phyloP scores from a whole-genome alignment of 2,888 invertebrate genomes.

The Hirudinaria manillensis region DNA sequence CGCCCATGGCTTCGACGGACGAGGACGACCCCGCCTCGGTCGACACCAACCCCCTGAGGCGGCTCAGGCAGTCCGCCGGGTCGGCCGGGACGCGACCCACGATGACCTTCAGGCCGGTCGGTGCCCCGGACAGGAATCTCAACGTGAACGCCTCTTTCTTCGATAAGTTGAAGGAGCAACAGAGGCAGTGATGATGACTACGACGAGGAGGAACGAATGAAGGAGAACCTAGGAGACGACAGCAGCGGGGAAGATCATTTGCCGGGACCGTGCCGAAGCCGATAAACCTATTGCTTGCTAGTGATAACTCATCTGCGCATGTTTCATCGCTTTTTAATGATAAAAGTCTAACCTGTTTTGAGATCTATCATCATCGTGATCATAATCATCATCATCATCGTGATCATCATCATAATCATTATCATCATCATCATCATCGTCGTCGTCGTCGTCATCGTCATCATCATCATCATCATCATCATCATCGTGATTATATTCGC shows the following conservation, averaged over 20 bases:
- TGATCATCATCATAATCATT: no score
- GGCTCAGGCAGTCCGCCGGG: slow-evolving; percentile 57
- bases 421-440: slow-evolving; percentile 32
- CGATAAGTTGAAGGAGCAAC: slow-evolving; percentile 38
- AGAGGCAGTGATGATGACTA: slow-evolving; percentile 13
- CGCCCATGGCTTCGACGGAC: slow-evolving; percentile 13
- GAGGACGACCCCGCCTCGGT: slow-evolving; percentile 38
- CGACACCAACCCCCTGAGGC: slow-evolving; percentile 63
- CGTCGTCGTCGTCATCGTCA: slow-evolving; percentile 26
- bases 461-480: slow-evolving; percentile 16
- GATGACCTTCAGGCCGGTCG: slow-evolving; percentile 20
- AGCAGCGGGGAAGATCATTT: no score
- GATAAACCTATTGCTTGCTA: no score
- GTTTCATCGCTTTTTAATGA: no score
- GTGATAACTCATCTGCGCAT: no score
- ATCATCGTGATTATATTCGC: no score
- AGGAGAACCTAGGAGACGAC: no score
- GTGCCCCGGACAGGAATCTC: slow-evolving; percentile 21
- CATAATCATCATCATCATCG: no score
- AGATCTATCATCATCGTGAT: slow-evolving; percentile 18
- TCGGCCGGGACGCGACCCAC: slow-evolving; percentile 40
- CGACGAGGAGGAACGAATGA: no score
- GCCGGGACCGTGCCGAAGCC: no score
- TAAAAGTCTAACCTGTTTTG: no score
- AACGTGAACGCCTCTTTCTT: slow-evolving; percentile 37